phyloP scores from a whole-genome alignment of 2,113 vertebrate species.

The Cyanistes caeruleus region DNA sequence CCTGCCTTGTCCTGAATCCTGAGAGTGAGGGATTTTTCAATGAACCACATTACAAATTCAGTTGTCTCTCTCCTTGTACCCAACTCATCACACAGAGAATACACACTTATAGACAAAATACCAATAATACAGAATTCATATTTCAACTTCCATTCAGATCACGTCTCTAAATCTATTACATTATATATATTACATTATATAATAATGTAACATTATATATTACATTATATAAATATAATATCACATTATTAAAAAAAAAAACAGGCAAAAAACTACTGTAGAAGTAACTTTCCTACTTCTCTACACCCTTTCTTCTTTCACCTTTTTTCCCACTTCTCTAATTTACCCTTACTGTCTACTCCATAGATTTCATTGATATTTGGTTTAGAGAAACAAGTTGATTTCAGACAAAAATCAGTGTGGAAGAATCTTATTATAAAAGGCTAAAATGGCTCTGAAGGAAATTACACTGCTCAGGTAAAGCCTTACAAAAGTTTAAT shows the following conservation, averaged over 20 bases:
- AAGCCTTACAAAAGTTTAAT: not conserved
- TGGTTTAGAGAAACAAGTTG: not conserved
- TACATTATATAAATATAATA: not conserved
- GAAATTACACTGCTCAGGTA: not conserved
- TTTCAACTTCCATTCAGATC: not conserved
- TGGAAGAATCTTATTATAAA: not conserved
- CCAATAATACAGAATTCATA: not conserved
- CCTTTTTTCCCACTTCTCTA: no score
- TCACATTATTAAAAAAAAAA: no score
- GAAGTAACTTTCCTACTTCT: not conserved
- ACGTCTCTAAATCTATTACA: not conserved
- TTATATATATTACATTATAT: not conserved
- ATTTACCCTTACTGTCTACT: not conserved
- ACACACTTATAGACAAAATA: not conserved
- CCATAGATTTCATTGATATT: not conserved
- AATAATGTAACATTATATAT: not conserved
- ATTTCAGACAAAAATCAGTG: not conserved
- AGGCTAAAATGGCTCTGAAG: not conserved
- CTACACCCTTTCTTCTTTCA: no score
- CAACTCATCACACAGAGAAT: not conserved
- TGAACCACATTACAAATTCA: not conserved
- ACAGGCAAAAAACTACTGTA: accelerated
- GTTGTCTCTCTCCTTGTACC: not conserved
- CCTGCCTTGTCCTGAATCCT: not conserved
- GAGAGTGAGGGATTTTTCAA: not conserved